Evolutionary conservation across 1,140 invertebrate genomes (phyloP).

Genomic region (Batillaria attramentaria): DNA sequence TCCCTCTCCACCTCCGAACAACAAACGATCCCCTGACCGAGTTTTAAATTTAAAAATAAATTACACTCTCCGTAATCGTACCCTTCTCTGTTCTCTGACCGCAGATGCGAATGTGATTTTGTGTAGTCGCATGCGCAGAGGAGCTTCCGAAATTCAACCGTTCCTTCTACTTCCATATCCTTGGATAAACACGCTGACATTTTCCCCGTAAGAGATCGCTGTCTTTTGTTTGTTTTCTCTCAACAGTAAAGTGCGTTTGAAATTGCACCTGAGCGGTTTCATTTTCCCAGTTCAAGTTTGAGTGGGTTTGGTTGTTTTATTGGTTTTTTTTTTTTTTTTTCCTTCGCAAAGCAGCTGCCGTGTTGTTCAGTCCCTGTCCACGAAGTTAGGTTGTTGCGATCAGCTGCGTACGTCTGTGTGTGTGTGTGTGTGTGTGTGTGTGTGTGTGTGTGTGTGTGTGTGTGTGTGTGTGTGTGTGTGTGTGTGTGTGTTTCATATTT

Average conservation of each 20-base stretch:
- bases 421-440: neutral
- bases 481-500: neutral
- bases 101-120: too few relatives aligned
- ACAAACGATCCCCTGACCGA: too few relatives aligned
- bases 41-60: neutral
- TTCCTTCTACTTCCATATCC: too few relatives aligned
- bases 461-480: constrained; percentile 25
- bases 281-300: neutral
- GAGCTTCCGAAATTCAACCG: too few relatives aligned
- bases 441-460: neutral
- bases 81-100: neutral
- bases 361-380: neutral
- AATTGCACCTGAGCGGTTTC: neutral
- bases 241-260: neutral
- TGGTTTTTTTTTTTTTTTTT: neutral
- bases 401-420: neutral
- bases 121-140: neutral
- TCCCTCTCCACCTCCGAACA: constrained; percentile 3
- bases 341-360: neutral
- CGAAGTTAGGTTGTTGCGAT: neutral
- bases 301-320: neutral
- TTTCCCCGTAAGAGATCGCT: too few relatives aligned
- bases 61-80: neutral
- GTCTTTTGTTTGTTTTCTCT: too few relatives aligned
- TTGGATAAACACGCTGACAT: too few relatives aligned